Evolutionary conservation across 1,140 invertebrate species (phyloP), one percentile per base, ranked within the genome.

Genomic region (Pogonomyrmex californicus): DNA sequence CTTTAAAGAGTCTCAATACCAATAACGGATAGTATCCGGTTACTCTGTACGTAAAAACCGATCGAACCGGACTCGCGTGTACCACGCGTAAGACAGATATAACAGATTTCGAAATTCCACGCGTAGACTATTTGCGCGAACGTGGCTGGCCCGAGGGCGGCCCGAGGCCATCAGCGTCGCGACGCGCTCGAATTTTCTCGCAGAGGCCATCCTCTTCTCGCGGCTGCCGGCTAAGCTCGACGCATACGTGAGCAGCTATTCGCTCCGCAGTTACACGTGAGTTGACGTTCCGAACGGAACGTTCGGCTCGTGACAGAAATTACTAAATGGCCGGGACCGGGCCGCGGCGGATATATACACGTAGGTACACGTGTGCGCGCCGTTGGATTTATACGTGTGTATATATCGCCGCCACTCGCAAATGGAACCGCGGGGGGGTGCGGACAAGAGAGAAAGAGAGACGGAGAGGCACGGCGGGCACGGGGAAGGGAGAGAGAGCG

Each of bases 231-330:
- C 86, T 86, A 68, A 89, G 86, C 78, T 86, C 85, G 86, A 54
- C 76, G 90, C 90, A 89, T 91, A 91, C 90, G 90, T 91, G 87
- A 91, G 83, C 85, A 82, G 73, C 68, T 68, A 75, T 88, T 85
- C 88, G 87, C 87, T 90, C 82, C 65, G 86, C 90, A 83, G 89
- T 85, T 87, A 89, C 87, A 89, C 71, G 89, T 66, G 88, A 90
- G 89, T 87, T 91, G 92, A 93, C 92, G 89, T 90, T 92, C 68
- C 89, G 87, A 86, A 88, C 90, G 89, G 87, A 89, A 91, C 92
- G 88, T 88, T 89, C 89, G 93, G 93, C 93, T 95, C 95, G 95
- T 95, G 95, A 95, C 95, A 95, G 95, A 95, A 95, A 95, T 95
- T 93, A 83, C 90, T 91, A 91, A 91, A 91, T 87, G 90, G 81